Base-by-base conservation (phyloP, 1,140 invertebrate genomes). In the Papilio dardanus region DNA sequence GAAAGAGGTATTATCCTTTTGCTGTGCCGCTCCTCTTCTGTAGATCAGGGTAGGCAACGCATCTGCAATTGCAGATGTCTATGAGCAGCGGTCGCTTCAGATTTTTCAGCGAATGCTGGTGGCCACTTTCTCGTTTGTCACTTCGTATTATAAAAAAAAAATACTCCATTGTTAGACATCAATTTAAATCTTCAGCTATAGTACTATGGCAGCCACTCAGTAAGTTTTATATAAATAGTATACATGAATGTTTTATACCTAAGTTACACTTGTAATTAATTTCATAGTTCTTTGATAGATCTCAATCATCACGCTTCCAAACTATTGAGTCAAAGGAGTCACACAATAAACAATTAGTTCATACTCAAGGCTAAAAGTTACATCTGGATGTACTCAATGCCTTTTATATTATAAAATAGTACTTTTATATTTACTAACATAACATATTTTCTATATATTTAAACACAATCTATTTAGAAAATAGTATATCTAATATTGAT, bases 241-340 rank as follows among this genome's bases (percentile, higher is more conserved):
- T 58, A 54, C 3, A 54, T 54, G 10, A 24, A 54, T 54, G 19
- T 10, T 54, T 54, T 50, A 50, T 21, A 54, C 46, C 21, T 54
- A 54, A 24, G n/a, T 54, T 54, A 58, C 50, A 46, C 40, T 46
- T 71, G 16, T 71, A 50, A 46, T 46, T 71, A 71, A 46, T 35
- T 42, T 46, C 68, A 71, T 46, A 71, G 33, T 33, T 24, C 68
- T 69, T 30, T 71, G 28, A 71, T 46, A 42, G 68, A 71, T 71
- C 68, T 71, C 68, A 71, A 46, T 71, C 68, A 50, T 50, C 68
- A 71, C 31, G 40, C 68, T 71, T 71, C 68, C 68, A 71, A 69
- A 71, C 68, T 24, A 30, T 66, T 68, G 66, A 68, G 66, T 68
- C 35, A 40, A 68, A 68, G 12, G 31, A 0, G n/a, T 68, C 14